A percentile compares a stretch with the other conserved stretches of the same genome.
phyloP scores from a whole-genome alignment of 2,888 invertebrate species.

The Thymelicus acteon region DNA sequence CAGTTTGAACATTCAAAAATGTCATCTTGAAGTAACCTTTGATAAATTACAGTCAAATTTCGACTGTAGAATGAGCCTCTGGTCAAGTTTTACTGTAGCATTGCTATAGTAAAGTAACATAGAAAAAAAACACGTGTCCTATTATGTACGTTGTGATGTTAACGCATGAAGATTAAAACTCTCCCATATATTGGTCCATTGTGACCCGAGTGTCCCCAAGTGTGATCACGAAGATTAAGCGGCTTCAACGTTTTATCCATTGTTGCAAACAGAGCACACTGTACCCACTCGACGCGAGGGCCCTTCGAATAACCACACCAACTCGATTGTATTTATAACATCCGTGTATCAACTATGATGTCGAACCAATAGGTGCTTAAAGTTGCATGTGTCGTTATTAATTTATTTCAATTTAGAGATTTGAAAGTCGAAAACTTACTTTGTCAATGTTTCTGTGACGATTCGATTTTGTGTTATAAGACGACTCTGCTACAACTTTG shows the following conservation, averaged over 20 bases:
- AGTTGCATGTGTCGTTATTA: too few relatives aligned
- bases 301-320: conserved; percentile 6
- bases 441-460: too few relatives aligned
- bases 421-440: too few relatives aligned
- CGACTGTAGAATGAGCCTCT: too few relatives aligned
- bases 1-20: too few relatives aligned
- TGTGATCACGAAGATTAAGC: conserved; percentile 31
- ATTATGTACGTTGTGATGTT: neutral
- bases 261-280: conserved; percentile 22
- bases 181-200: conserved; percentile 23
- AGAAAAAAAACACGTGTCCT: neutral
- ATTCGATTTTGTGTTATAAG: too few relatives aligned
- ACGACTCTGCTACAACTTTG: too few relatives aligned
- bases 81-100: neutral
- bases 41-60: too few relatives aligned
- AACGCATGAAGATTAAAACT: conserved; percentile 20
- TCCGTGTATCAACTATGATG: conserved; percentile 2
- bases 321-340: conserved; percentile 18
- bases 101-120: too few relatives aligned
- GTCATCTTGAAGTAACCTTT: too few relatives aligned
- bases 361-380: too few relatives aligned
- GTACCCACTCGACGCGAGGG: conserved; percentile 20
- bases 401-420: too few relatives aligned
- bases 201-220: conserved; percentile 22
- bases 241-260: conserved; percentile 18